These are phyloP conservation scores for Callinectes sapidus DNA, from an alignment of 2,888 invertebrate genomes.

Conservation along the genomic window DNA sequence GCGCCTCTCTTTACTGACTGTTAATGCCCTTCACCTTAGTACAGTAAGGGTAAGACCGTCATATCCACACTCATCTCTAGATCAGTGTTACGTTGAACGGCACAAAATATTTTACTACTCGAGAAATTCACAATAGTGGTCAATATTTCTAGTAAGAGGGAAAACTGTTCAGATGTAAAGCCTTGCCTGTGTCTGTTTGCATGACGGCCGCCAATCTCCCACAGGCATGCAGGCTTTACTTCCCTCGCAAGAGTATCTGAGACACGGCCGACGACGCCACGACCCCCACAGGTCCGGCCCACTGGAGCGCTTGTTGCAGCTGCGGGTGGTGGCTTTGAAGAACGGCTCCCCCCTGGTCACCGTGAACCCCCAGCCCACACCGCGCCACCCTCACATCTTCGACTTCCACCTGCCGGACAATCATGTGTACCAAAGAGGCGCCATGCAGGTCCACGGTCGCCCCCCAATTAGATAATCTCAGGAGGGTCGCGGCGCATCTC, in stretches of 20 bases:
- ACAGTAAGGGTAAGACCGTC: background rate
- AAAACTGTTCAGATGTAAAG: background rate
- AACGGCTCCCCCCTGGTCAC: slow-evolving; percentile 2
- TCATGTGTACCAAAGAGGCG: background rate
- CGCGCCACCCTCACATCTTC: background rate
- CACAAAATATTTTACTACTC: background rate
- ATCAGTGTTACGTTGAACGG: background rate
- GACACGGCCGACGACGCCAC: background rate
- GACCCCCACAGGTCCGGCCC: background rate
- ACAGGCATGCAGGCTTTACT: background rate
- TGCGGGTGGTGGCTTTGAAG: slow-evolving; percentile 9
- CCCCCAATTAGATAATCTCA: slow-evolving; percentile 13
- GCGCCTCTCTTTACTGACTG: background rate
- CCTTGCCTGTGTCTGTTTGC: background rate
- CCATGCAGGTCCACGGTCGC: background rate
- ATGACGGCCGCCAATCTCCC: background rate
- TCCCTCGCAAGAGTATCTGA: background rate
- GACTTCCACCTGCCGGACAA: background rate
- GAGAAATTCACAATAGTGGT: background rate
- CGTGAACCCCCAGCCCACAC: background rate
- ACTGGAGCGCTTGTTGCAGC: background rate
- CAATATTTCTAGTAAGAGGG: background rate
- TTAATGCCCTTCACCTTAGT: background rate
- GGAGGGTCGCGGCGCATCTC: background rate
- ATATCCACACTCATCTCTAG: too few relatives aligned